Base-by-base conservation (phyloP, 2,888 invertebrate species). In the Epicampocera succincta region DNA sequence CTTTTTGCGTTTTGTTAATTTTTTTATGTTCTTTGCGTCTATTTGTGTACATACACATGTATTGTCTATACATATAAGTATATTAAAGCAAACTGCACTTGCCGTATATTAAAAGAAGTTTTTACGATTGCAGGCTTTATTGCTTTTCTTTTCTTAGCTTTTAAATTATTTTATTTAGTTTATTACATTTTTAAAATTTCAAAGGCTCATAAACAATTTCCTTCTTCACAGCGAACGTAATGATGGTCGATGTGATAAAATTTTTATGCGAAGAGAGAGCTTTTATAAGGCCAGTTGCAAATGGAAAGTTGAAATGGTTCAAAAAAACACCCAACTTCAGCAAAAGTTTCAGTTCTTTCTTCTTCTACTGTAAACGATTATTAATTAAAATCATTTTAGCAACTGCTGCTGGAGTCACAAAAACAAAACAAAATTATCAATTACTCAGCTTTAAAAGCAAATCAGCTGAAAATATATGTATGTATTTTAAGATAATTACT, bases 81-180 rank as follows among this genome's bases (percentile, higher is more conserved):
- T 52, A 12, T 38, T 42, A 40, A 63, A 9, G 63, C 52, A 63
- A 56, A 69, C 69, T 63, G 69, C 42, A 58, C 63, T 38, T 72
- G 56, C 11, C 50, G 76, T 73, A 19, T 38, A 50, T 60, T 50
- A 58, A 54, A 40, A 52, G 15, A 25, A 42, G 69, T 66, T 77
- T 74, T 66, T 81, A 65, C 60, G 15, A 25, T 69, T 56, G 44
- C 56, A 66, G 46, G 54, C 71, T 69, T 76, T 75, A 71, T 54
- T 60, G 17, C 44, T 61, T 54, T 76, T 15, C 38, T 46, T 56
- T 76, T 15, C 25, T 46, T 56, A 46, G 44, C 15, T 58, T 42
- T 42, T 3, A 60, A 71, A 66, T 61, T 25, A 52, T 44, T 54
- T 19, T 13, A 38, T 65, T 42, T 19, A 19, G 54, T 75, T 76